Evolutionary conservation across 2,797 vertebrate species (phyloP).

Genomic region (Halcyon chelicuti): DNA sequence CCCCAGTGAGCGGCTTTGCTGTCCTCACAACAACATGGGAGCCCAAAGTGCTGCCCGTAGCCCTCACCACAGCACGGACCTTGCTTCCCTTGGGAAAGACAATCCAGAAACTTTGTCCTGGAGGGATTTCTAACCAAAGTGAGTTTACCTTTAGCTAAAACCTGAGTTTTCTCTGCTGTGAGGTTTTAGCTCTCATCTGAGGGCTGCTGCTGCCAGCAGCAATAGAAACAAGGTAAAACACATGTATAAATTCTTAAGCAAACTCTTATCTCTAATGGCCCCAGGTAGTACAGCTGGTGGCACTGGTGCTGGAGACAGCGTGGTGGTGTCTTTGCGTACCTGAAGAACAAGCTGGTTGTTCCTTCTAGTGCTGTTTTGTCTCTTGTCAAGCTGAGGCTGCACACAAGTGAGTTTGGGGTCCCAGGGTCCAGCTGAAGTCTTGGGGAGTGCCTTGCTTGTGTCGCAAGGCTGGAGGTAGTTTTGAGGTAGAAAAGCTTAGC

Average conservation of each 20-base stretch:
- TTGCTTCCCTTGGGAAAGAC: background rate
- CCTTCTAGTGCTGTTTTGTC: background rate
- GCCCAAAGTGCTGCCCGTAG: background rate
- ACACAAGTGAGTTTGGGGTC: background rate
- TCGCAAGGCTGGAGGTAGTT: background rate
- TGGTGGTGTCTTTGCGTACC: background rate
- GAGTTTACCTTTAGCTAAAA: background rate
- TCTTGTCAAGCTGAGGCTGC: background rate
- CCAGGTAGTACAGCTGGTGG: background rate
- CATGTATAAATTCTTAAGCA: slow-evolving; percentile 11
- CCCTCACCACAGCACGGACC: fast-evolving
- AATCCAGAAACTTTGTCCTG: background rate
- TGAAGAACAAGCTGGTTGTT: background rate
- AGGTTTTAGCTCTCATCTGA: background rate
- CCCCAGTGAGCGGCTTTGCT: background rate
- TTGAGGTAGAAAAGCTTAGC: background rate
- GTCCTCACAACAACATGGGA: fast-evolving
- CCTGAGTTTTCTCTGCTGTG: background rate
- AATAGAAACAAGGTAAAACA: background rate
- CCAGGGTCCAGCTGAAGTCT: background rate
- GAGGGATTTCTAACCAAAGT: background rate
- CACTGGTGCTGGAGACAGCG: background rate
- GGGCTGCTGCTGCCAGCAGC: background rate
- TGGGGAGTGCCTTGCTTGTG: background rate
- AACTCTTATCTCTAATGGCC: background rate